A percentile compares a stretch with the other conserved stretches of the same genome.
phyloP scores from a whole-genome alignment of 2,888 invertebrate genomes.

The Nomada lathburiana region DNA sequence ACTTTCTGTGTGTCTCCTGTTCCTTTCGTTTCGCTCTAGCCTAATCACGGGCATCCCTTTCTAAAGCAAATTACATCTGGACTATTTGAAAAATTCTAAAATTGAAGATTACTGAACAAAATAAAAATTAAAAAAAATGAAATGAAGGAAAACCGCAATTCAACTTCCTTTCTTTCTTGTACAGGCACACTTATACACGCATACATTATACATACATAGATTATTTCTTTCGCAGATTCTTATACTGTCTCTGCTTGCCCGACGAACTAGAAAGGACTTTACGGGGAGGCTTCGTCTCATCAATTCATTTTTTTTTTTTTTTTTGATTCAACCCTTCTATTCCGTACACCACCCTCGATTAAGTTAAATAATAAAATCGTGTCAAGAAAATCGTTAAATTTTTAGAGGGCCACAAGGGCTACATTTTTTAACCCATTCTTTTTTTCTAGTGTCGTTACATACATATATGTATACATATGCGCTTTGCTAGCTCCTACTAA shows the following conservation, averaged over 20 bases:
- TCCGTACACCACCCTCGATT: constrained; percentile 51
- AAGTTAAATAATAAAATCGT: constrained; percentile 15
- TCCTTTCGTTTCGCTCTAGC: not conserved
- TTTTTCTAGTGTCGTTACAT: constrained; percentile 59
- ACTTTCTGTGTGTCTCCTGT: not conserved
- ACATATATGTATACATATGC: constrained; percentile 41
- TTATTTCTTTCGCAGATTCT: constrained; percentile 27
- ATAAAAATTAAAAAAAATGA: not conserved
- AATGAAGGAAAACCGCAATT: constrained; percentile 6
- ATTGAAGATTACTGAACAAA: constrained; percentile 1
- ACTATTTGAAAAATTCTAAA: not conserved
- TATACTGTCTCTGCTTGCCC: constrained; percentile 19
- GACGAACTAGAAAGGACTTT: constrained; percentile 47
- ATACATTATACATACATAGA: constrained; percentile 13
- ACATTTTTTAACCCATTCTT: constrained; percentile 43
- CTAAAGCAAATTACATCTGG: not conserved
- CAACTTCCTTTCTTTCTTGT: constrained; percentile 6
- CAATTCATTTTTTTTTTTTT: constrained; percentile 37
- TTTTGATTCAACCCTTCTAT: constrained; percentile 52
- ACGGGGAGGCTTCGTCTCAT: constrained; percentile 12
- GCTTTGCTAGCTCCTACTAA: constrained; percentile 56
- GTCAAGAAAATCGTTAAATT: constrained; percentile 35
- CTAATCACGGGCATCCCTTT: not conserved
- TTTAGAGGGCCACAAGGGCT: constrained; percentile 43
- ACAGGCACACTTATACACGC: constrained; percentile 33